These are phyloP conservation scores for Zosterops japonicus DNA, from an alignment of 2,113 vertebrate species.

Conservation along the genomic window DNA sequence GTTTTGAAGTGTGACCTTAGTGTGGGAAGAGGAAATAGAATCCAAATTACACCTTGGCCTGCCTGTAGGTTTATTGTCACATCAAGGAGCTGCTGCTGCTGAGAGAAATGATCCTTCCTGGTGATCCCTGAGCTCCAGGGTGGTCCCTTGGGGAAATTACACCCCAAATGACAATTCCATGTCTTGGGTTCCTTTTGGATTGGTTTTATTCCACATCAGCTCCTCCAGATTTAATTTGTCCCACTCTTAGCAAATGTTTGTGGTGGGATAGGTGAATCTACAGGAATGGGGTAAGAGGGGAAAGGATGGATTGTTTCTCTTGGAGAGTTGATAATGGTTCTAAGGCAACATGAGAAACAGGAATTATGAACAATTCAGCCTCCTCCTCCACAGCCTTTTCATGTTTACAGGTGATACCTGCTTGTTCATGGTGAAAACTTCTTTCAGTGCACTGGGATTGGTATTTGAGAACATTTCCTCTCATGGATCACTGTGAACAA, in stretches of 20 bases:
- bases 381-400: not conserved
- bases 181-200: not conserved
- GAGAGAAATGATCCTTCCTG: not conserved
- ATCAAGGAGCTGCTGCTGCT: not conserved
- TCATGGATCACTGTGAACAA: not conserved
- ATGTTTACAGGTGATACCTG: accelerated
- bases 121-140: too few relatives aligned
- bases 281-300: not conserved
- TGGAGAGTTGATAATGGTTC: not conserved
- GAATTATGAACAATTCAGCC: not conserved
- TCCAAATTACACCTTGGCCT: not conserved
- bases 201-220: not conserved
- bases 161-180: not conserved
- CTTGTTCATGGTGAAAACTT: not conserved
- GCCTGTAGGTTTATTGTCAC: not conserved
- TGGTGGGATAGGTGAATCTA: not conserved
- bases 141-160: too few relatives aligned
- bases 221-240: not conserved
- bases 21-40: not conserved
- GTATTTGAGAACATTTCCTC: not conserved
- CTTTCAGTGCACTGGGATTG: not conserved
- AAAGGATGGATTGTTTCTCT: not conserved
- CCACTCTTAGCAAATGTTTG: not conserved
- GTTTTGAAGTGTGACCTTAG: not conserved
- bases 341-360: not conserved